A percentile compares a stretch with the other conserved stretches of the same genome.
Evolutionary conservation across 2,113 vertebrate species (phyloP).

Genomic region (Etheostoma spectabile): DNA sequence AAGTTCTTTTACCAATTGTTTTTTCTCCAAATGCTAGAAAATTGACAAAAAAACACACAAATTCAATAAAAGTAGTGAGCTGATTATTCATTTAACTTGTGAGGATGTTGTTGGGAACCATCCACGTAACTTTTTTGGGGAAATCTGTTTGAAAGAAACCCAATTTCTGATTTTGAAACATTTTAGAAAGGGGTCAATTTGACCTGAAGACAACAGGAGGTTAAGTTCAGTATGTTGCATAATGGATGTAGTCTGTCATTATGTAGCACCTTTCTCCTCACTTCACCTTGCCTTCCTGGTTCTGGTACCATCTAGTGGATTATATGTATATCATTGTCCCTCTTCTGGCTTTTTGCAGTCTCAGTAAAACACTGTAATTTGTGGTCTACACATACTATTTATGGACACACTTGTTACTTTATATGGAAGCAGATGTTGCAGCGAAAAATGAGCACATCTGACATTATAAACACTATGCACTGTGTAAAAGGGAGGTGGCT

Average conservation of each 20-base stretch:
- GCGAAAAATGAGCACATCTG: constrained; percentile 5
- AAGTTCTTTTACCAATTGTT: too few relatives aligned
- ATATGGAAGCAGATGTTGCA: background rate
- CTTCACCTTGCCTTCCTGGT: background rate
- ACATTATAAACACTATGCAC: constrained; percentile 13
- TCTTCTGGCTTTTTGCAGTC: background rate
- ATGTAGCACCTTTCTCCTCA: background rate
- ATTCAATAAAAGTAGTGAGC: too few relatives aligned
- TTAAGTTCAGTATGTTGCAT: constrained; percentile 13
- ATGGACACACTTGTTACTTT: background rate
- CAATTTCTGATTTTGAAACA: too few relatives aligned
- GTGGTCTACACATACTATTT: background rate
- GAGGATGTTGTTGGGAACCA: too few relatives aligned
- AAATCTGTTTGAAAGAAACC: too few relatives aligned
- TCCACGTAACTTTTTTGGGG: too few relatives aligned
- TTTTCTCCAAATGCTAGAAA: too few relatives aligned
- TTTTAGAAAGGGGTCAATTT: too few relatives aligned
- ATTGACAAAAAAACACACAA: too few relatives aligned
- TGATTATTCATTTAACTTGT: too few relatives aligned
- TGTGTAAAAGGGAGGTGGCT: constrained; percentile 23
- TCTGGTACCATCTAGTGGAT: background rate
- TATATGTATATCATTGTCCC: background rate
- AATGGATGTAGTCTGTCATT: background rate
- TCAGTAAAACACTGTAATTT: background rate
- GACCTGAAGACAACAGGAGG: too few relatives aligned